Conservation (phyloP, 2,113 vertebrate genomes). For the Sinocyclocheilus maitianheensis region DNA sequence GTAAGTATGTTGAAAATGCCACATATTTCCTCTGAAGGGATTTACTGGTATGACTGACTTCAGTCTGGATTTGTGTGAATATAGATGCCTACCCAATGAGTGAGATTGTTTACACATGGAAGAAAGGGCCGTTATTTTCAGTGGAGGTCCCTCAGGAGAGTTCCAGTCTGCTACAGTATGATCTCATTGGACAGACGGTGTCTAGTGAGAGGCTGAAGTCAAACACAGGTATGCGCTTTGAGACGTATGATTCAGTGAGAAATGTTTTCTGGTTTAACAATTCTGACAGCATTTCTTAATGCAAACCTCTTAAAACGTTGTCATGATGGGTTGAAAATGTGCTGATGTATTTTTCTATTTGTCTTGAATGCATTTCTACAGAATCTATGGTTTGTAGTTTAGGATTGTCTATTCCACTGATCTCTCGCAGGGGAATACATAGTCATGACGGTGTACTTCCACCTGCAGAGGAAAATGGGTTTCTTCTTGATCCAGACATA, state of each 20-base stretch:
- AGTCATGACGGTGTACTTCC: constrained; percentile 97
- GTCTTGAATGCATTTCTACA: background rate
- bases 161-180: constrained; percentile 81
- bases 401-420: background rate
- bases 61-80: constrained; percentile 35
- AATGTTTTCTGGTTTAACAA: background rate
- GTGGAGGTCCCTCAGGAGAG: constrained; percentile 81
- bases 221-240: constrained; percentile 72
- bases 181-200: constrained; percentile 82
- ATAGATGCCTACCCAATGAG: constrained; percentile 81
- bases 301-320: background rate
- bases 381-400: background rate
- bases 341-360: background rate
- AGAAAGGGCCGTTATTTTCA: constrained; percentile 78
- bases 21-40: background rate
- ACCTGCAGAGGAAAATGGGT: constrained; percentile 97
- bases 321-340: background rate
- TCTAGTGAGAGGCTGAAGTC: constrained; percentile 80
- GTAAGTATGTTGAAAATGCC: constrained; percentile 66
- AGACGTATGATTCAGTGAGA: background rate
- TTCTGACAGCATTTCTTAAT: background rate
- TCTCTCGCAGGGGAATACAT: constrained; percentile 89
- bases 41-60: constrained; percentile 42
- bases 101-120: constrained; percentile 83
- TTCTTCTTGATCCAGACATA: constrained; percentile 99